A percentile compares a stretch with the other conserved stretches of the same genome.
Evolutionary conservation across 92 coral and sea anemone genomes (phyloP).

Genomic region (Virgularia gustaviana): DNA sequence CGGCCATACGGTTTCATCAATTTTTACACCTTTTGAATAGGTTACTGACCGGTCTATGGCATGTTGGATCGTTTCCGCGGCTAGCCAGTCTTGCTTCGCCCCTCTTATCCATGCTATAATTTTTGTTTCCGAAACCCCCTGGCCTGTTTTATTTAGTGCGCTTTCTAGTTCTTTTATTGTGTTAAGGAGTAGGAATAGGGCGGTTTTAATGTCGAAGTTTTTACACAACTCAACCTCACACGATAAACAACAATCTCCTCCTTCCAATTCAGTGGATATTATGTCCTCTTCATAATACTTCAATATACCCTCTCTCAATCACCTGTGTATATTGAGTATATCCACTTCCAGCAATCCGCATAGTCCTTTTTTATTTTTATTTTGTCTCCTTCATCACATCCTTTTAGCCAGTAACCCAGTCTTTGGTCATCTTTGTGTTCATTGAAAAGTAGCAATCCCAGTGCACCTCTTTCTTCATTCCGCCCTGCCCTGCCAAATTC

Average conservation of each 20-base stretch:
- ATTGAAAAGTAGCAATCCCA: constrained; percentile 14
- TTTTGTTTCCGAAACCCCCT: constrained; percentile 26
- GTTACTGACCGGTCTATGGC: constrained; percentile 30
- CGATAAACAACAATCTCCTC: constrained; percentile 29
- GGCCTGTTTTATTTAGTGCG: too few species aligned
- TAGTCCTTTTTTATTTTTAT: constrained; percentile 2
- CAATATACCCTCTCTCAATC: too few species aligned
- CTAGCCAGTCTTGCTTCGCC: constrained; percentile 48
- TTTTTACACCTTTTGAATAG: constrained; percentile 28
- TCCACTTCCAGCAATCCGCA: constrained; percentile 18
- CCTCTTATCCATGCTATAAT: constrained; percentile 45
- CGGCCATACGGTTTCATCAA: not conserved
- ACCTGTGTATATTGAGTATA: constrained; percentile 4
- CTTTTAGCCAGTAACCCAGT: constrained; percentile 18
- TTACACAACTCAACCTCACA: constrained; percentile 12
- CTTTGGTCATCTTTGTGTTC: constrained; percentile 34
- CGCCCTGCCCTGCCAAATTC: constrained; percentile 32
- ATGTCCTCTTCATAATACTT: constrained; percentile 20
- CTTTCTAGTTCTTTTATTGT: constrained; percentile 40
- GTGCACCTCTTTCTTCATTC: not conserved
- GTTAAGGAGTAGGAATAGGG: not conserved
- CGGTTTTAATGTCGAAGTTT: constrained; percentile 20
- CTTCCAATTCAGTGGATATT: not conserved
- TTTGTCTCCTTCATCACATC: constrained; percentile 15
- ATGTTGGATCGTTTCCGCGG: constrained; percentile 32